phyloP scores from a whole-genome alignment of 2,888 invertebrate species.

The Drosophila mercatorum region DNA sequence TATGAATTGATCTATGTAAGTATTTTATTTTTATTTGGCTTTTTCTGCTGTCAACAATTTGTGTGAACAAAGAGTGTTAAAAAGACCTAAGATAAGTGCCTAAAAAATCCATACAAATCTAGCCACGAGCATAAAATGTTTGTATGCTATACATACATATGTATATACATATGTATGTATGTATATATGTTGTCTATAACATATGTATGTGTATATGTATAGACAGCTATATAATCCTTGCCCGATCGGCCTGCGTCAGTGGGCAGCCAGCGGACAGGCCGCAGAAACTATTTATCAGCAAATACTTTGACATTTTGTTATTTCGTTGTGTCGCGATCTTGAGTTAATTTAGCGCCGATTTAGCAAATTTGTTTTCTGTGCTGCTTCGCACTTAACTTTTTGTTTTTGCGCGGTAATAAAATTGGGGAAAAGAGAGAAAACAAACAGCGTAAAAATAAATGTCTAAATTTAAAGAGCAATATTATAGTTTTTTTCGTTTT shows the following conservation, averaged over 20 bases:
- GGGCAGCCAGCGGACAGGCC: neutral
- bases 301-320: constrained; percentile 58
- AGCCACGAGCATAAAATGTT: constrained; percentile 2
- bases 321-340: constrained; percentile 48
- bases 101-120: constrained; percentile 1
- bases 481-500: constrained; percentile 6
- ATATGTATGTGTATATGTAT: neutral
- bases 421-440: constrained; percentile 11
- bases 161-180: constrained; percentile 5
- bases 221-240: constrained; percentile 22
- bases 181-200: neutral
- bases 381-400: constrained; percentile 29
- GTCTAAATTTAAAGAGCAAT: constrained; percentile 50
- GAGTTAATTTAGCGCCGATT: constrained; percentile 70
- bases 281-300: constrained; percentile 49
- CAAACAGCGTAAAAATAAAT: constrained; percentile 48
- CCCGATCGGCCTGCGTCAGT: constrained; percentile 32
- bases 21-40: neutral
- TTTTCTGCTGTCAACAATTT: neutral
- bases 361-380: constrained; percentile 61
- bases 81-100: neutral
- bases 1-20: neutral
- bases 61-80: neutral
- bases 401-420: constrained; percentile 30
- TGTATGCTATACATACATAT: neutral